phyloP scores from a whole-genome alignment of 2,888 invertebrate genomes.

The Thymelicus acteon region DNA sequence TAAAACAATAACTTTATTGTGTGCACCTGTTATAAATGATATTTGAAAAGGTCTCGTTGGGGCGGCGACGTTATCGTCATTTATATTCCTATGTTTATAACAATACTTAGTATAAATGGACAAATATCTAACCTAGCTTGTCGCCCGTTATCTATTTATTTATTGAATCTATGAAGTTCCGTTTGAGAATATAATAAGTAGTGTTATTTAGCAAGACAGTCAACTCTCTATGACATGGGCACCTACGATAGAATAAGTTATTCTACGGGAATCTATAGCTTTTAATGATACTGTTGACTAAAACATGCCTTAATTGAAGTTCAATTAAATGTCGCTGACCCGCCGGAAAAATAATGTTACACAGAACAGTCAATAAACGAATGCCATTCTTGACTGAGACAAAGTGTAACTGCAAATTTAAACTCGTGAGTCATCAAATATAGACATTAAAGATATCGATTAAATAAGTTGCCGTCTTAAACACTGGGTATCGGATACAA shows the following conservation, averaged over 20 bases:
- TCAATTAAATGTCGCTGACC: no score
- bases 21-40: constrained; percentile 27
- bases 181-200: background rate
- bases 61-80: background rate
- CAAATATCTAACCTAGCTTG: background rate
- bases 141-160: background rate
- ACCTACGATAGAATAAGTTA: no score
- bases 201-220: background rate
- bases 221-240: no score
- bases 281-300: no score
- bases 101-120: background rate
- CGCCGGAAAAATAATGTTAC: no score
- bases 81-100: background rate
- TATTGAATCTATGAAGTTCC: background rate
- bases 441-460: background rate
- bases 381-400: background rate
- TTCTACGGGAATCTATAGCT: background rate
- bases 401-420: background rate
- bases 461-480: background rate
- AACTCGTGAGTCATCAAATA: no score
- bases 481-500: constrained; percentile 4
- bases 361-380: background rate
- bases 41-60: constrained; percentile 4
- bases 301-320: no score
- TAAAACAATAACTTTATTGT: constrained; percentile 36